These are phyloP conservation scores for Apomyelois bistriatella DNA, from an alignment of 2,888 invertebrate species.

Conservation along the genomic window DNA sequence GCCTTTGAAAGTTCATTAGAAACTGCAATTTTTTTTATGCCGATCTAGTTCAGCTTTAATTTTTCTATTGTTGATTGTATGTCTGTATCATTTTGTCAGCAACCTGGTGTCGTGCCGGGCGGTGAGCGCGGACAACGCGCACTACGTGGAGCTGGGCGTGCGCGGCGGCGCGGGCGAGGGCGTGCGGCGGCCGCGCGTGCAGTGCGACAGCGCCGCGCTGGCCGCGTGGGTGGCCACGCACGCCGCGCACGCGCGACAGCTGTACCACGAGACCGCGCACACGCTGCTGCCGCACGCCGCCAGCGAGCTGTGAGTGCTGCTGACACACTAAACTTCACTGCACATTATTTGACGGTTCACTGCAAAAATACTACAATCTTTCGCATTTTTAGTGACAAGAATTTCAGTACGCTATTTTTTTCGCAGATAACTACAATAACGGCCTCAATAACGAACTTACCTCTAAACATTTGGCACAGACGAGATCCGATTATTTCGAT, in stretches of 20 bases:
- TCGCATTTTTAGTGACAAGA: no score
- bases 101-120: slow-evolving; percentile 84
- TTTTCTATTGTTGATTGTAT: no score
- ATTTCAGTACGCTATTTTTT: no score
- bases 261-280: slow-evolving; percentile 89
- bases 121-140: slow-evolving; percentile 74
- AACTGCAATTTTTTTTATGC: no score
- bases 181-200: slow-evolving; percentile 86
- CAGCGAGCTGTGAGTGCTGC: background rate
- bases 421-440: no score
- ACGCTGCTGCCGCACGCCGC: slow-evolving; percentile 76
- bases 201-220: slow-evolving; percentile 86
- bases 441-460: no score
- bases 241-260: slow-evolving; percentile 93
- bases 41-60: no score
- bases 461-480: no score
- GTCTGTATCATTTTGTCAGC: slow-evolving; percentile 39
- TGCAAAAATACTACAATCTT: no score
- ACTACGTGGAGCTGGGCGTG: slow-evolving; percentile 86
- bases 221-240: slow-evolving; percentile 87
- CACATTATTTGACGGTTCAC: no score
- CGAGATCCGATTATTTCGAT: no score
- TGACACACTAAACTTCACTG: background rate
- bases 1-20: no score
- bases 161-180: slow-evolving; percentile 65